A percentile compares a stretch with the other conserved stretches of the same genome.
These are phyloP conservation scores for Pristionchus entomophagus DNA, from an alignment of 2,888 invertebrate genomes.

Conservation along the genomic window DNA sequence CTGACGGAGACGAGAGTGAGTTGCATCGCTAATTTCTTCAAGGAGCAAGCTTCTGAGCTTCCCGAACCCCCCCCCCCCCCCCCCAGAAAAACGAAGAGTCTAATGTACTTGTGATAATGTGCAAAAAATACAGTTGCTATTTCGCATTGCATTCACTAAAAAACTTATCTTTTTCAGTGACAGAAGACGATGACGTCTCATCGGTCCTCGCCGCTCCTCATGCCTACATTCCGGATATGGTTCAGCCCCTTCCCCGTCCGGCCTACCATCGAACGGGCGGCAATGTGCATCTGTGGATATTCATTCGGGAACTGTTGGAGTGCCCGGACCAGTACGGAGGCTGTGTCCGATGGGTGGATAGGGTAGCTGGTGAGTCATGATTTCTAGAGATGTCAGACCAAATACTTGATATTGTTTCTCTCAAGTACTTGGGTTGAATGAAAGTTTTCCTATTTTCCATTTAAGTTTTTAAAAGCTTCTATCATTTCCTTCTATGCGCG, in stretches of 20 bases:
- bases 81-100: no score
- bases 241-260: not conserved
- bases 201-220: not conserved
- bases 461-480: not conserved
- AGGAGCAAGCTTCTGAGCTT: no score
- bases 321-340: constrained; percentile 91
- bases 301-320: constrained; percentile 92
- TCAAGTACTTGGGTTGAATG: no score
- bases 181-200: constrained; percentile 57
- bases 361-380: constrained; percentile 84
- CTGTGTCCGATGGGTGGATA: constrained; percentile 97
- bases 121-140: no score
- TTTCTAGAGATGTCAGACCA: no score
- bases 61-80: no score
- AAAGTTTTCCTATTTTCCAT: no score
- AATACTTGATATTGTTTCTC: no score
- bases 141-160: no score
- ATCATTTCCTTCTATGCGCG: not conserved
- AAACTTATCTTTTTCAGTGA: constrained; percentile 50
- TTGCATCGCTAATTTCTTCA: no score
- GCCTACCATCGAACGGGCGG: constrained; percentile 54
- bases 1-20: constrained; percentile 47
- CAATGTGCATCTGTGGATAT: constrained; percentile 96
- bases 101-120: no score
- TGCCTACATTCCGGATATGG: not conserved